Conservation (phyloP, 1,140 invertebrate species). For the Heliconius himera region DNA sequence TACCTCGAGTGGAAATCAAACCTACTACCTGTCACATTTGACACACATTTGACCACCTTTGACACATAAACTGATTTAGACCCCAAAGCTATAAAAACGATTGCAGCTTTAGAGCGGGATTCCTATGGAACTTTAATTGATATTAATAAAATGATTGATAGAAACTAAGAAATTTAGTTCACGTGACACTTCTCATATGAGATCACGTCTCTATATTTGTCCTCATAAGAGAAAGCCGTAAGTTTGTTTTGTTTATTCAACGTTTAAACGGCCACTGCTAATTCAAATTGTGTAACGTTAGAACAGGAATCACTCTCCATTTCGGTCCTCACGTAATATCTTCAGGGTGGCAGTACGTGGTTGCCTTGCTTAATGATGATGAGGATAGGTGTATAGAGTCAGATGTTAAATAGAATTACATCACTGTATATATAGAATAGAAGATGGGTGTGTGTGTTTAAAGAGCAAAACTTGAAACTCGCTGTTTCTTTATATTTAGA, state of each 20-base stretch:
- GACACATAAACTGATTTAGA: no score
- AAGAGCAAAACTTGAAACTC: no score
- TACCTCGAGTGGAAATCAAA: no score
- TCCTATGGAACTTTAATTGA: neutral
- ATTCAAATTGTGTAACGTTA: constrained; percentile 52
- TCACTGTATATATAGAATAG: no score
- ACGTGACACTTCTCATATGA: neutral
- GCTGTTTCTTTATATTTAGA: no score
- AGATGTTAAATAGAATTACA: neutral
- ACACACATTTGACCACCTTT: no score
- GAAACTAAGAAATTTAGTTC: neutral
- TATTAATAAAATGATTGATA: neutral
- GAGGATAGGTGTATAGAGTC: neutral
- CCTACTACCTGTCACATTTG: no score
- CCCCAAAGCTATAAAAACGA: no score
- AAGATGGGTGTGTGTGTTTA: no score
- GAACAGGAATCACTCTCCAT: constrained; percentile 53
- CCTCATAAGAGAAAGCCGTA: constrained; percentile 2
- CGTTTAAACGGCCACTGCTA: constrained; percentile 43
- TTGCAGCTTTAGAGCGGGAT: neutral
- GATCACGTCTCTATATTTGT: neutral
- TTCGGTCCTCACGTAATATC: constrained; percentile 42
- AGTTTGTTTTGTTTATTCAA: constrained; percentile 48
- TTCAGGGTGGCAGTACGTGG: constrained; percentile 18
- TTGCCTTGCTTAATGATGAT: neutral